Base-by-base conservation (phyloP, 2,113 vertebrate species). In the Hemiprocne comata region DNA sequence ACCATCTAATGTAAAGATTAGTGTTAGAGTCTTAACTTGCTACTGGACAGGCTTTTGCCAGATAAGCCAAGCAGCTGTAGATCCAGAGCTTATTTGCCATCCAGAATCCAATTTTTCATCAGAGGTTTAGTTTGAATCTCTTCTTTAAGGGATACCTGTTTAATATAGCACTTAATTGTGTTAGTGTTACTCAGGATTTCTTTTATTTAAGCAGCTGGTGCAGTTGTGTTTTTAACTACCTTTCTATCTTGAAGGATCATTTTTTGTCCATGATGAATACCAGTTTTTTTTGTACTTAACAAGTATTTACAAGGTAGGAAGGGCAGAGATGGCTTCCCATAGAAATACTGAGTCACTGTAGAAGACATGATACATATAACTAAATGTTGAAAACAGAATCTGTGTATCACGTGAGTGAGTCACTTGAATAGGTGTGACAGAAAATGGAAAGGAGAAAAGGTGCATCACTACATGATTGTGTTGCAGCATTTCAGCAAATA, bases 321-420 rank as follows among this genome's bases (percentile, higher is more conserved):
- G 64, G 60, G 53, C 81, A 78, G 85, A 84, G 26, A 65, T 89
- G n/a, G 44, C 82, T 97, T 95, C 53, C 83, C 44, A 57, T 77
- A 84, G 90, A 95, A 93, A 93, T 94, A 95, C 64, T 93, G 89
- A 93, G 60, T 86, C 89, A 64, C n/a, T 48, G 72, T 46, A 85
- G 93, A 94, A 82, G 74, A 65, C 50, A 62, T 65, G 46, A 84
- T 67, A 80, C 83, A 94, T 94, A 85, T 86, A 95, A 92, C 76
- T 81, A 81, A 92, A 74, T 75, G 72, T 42, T 92, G 79, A 83
- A 70, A 83, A 81, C 34, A 74, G 86, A 95, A 81, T 84, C 16
- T 64, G 70, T 58, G n/a, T 50, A 31, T 90, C 90, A 83, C 0
- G 33, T 66, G 84, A 62, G 38, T 90, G 92, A 95, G 73, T 95